phyloP scores from a whole-genome alignment of 2,113 vertebrate genomes.

The Neolamprologus devosi region DNA sequence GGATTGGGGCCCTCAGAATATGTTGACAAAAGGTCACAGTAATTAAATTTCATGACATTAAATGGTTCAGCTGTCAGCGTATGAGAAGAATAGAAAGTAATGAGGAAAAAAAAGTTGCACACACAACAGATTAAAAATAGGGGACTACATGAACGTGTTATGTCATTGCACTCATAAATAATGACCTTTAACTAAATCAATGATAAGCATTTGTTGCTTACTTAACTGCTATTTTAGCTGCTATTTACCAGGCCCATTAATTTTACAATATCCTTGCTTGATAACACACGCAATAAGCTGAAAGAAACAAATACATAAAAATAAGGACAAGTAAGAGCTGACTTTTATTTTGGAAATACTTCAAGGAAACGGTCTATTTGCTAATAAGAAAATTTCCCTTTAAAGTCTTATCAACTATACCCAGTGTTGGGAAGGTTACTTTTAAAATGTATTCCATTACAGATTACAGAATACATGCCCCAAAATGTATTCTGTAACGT shows the following conservation, averaged over 20 bases:
- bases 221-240: neutral
- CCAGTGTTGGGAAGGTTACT: no score
- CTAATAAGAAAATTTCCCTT: neutral
- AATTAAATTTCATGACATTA: slow-evolving; percentile 68
- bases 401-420: neutral
- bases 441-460: no score
- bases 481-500: no score
- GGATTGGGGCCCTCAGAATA: slow-evolving; percentile 16
- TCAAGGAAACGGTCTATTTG: neutral
- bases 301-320: neutral
- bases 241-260: neutral
- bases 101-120: slow-evolving; percentile 37
- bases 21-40: slow-evolving; percentile 57
- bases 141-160: neutral
- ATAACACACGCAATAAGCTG: neutral
- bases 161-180: slow-evolving; percentile 19
- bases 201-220: neutral
- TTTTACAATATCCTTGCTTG: neutral
- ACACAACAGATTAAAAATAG: slow-evolving; percentile 6
- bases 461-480: accelerated
- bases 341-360: neutral
- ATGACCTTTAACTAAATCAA: slow-evolving; percentile 43
- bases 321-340: neutral
- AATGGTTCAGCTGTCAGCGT: slow-evolving; percentile 44
- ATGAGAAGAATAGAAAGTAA: slow-evolving; percentile 41